These are phyloP conservation scores for Nesoenas mayeri DNA, from an alignment of 2,113 vertebrate species.

Conservation along the genomic window DNA sequence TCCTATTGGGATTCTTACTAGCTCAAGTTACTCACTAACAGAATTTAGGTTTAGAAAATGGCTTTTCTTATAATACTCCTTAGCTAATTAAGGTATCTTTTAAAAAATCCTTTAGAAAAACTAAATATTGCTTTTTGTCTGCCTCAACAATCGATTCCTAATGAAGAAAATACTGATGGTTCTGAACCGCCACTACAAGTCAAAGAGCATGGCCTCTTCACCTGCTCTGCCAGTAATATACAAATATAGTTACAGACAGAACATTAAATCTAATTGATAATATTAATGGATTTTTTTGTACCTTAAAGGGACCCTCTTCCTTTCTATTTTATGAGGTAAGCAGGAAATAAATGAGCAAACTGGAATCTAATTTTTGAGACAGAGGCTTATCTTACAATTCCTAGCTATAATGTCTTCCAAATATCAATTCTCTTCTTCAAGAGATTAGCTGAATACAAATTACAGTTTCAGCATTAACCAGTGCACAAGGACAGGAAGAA, in stretches of 20 bases:
- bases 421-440: neutral
- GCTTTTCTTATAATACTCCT: neutral
- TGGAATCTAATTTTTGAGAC: constrained; percentile 29
- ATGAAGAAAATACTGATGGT: constrained; percentile 14
- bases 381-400: constrained; percentile 39
- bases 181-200: constrained; percentile 41
- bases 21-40: neutral
- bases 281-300: neutral
- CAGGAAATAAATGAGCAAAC: constrained; percentile 23
- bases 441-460: constrained; percentile 52
- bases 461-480: constrained; percentile 11
- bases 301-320: neutral
- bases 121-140: neutral
- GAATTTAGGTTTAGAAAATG: neutral
- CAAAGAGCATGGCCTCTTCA: constrained; percentile 64
- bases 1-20: neutral
- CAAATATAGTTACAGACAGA: neutral
- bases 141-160: neutral
- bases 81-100: neutral
- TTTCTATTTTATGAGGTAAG: neutral
- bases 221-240: constrained; percentile 6
- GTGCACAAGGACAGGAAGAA: neutral
- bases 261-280: neutral
- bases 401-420: neutral
- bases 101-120: neutral